These are phyloP conservation scores for Diorhabda elongata DNA, from an alignment of 1,140 invertebrate genomes.

Conservation along the genomic window DNA sequence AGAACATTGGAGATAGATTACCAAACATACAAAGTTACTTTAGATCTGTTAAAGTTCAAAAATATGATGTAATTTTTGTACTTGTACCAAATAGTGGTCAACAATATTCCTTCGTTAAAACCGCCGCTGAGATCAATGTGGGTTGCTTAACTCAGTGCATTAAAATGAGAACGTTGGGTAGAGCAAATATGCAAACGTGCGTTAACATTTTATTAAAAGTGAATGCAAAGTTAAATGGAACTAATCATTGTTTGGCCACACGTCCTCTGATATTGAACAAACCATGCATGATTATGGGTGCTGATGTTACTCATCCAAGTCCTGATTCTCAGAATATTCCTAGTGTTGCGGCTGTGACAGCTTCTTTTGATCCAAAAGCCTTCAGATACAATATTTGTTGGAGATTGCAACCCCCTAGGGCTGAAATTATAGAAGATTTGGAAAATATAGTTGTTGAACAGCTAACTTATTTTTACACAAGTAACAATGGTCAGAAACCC, in stretches of 20 bases:
- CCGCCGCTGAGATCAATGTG: constrained; percentile 66
- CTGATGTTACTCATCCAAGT: constrained; percentile 84
- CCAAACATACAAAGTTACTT: constrained; percentile 27
- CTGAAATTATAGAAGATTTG: constrained; percentile 74
- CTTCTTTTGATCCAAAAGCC: constrained; percentile 61
- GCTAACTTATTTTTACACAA: constrained; percentile 52
- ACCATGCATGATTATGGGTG: constrained; percentile 53
- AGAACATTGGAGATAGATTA: constrained; percentile 11
- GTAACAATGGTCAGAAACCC: constrained; percentile 51
- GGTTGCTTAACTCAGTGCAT: constrained; percentile 82
- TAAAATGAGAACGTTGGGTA: constrained; percentile 55
- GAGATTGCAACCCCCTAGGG: constrained; percentile 56
- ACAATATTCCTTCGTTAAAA: constrained; percentile 59
- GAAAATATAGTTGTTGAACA: constrained; percentile 62
- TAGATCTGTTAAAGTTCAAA: constrained; percentile 26
- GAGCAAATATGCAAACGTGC: constrained; percentile 51
- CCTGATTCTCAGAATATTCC: constrained; percentile 66
- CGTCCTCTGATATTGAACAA: constrained; percentile 41
- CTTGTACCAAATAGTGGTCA: constrained; percentile 48
- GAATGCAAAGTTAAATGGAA: constrained; percentile 78
- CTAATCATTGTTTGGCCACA: constrained; percentile 63
- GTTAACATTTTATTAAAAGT: constrained; percentile 81
- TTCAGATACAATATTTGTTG: constrained; percentile 69
- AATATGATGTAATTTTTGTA: constrained; percentile 52
- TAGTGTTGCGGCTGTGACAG: constrained; percentile 79